A percentile compares a stretch with the other conserved stretches of the same genome.
Evolutionary conservation across 2,888 invertebrate genomes (phyloP).

Genomic region (Ctena decussata): DNA sequence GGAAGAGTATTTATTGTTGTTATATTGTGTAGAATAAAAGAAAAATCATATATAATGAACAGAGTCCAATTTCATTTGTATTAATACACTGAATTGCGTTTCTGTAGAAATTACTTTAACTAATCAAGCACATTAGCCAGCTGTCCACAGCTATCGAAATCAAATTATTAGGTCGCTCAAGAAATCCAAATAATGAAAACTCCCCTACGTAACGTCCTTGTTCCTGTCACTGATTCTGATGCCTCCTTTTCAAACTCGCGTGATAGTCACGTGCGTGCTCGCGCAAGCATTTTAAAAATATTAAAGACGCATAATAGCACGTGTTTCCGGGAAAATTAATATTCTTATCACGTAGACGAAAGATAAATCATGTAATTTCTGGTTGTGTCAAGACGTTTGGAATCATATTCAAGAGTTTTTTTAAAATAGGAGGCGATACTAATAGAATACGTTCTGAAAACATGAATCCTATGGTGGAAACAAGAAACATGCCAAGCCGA

Average conservation of each 20-base stretch:
- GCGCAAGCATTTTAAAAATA: slow-evolving; percentile 5
- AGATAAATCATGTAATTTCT: not conserved
- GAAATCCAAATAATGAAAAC: slow-evolving; percentile 5
- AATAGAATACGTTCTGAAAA: too few species aligned
- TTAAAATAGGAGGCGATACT: too few species aligned
- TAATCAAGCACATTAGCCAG: slow-evolving; percentile 5
- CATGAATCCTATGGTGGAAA: too few species aligned
- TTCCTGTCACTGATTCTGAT: slow-evolving; percentile 2
- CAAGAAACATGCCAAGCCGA: too few species aligned
- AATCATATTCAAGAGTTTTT: too few species aligned
- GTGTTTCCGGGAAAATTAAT: not conserved
- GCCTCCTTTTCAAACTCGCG: slow-evolving; percentile 26
- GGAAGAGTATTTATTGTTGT: too few species aligned
- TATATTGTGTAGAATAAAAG: too few species aligned
- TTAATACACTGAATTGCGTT: not conserved
- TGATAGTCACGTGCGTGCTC: slow-evolving; percentile 32
- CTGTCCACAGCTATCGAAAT: slow-evolving; percentile 6
- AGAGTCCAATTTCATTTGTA: not conserved
- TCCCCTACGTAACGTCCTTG: slow-evolving; percentile 8
- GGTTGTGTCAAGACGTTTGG: not conserved
- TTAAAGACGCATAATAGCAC: not conserved
- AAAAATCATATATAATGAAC: too few species aligned
- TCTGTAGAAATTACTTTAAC: not conserved
- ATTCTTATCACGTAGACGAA: not conserved
- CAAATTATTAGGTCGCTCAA: slow-evolving; percentile 9